A percentile compares a stretch with the other conserved stretches of the same genome.
These are phyloP conservation scores for Galemys pyrenaicus DNA, from an alignment of 2,113 vertebrate genomes.

Conservation along the genomic window DNA sequence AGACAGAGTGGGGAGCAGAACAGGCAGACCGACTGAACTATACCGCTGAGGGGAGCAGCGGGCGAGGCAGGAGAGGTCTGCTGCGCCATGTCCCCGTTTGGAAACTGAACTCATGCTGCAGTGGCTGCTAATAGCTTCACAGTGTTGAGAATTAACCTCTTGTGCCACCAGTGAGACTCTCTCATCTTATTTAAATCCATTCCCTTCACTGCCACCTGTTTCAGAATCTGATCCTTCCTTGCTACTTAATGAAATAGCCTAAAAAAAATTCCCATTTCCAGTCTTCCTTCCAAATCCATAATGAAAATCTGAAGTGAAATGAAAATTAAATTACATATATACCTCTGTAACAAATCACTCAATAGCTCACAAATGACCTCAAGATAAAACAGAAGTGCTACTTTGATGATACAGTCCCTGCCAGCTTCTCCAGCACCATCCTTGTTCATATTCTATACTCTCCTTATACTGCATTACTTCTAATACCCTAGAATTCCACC, in stretches of 20 bases:
- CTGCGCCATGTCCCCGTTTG: no score
- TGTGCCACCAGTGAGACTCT: no score
- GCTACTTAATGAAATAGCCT: not conserved
- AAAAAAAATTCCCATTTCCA: not conserved
- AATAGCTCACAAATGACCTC: slow-evolving; percentile 7
- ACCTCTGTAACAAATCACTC: slow-evolving; percentile 16
- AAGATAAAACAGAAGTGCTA: not conserved
- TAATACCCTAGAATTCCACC: not conserved
- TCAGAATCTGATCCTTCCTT: slow-evolving; percentile 16
- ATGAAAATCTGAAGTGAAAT: not conserved
- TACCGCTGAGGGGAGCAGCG: no score
- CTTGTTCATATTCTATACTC: not conserved
- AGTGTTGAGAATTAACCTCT: no score
- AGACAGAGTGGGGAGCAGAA: no score
- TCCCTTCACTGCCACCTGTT: not conserved
- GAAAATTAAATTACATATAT: slow-evolving; percentile 10
- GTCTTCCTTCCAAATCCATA: not conserved
- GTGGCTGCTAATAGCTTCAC: no score
- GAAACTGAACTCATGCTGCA: no score
- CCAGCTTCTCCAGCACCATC: not conserved
- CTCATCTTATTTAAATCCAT: not conserved
- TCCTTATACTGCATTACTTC: not conserved
- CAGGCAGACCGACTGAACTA: no score
- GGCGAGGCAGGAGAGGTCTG: no score
- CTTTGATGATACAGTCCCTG: not conserved